Evolutionary conservation across 2,797 vertebrate species (phyloP), one percentile per base, ranked within the genome.

Genomic region (Pangasius sanitwongsei): DNA sequence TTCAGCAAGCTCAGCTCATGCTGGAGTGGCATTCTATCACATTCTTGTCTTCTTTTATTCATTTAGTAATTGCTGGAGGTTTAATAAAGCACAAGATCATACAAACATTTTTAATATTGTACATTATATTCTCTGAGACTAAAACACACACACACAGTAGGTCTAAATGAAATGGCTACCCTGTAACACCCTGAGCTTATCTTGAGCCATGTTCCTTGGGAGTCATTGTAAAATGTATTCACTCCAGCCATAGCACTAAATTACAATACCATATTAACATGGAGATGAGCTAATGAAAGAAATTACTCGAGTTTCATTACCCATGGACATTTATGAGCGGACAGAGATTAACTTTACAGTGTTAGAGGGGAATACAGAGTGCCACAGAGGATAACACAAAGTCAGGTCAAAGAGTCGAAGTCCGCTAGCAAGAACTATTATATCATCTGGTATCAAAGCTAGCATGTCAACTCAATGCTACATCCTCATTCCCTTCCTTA

Each of bases 201-300:
- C 86, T 83, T 65, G 25, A 34, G 25, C 72, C 28, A n/a, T 1
- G 74, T 85, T 86, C 69, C 89, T 87, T 72, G 85, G 89, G 88
- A 69, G 48, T 78, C 8, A 23, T 90, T 88, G 89, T 88, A 75
- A 59, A 89, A 83, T 85, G 69, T 87, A 89, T 88, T 89, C 86
- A 81, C 89, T 90, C 77, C 57, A 55, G 84, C 77, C 25, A 74
- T 44, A 61, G 87, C 83, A 65, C 90, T 84, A 87, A 89, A 91
- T 85, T 80, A 88, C 88, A 88, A 48, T 67, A 85, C 90, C 44
- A 37, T 88, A 84, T 87, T 90, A 88, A 82, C 78, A 91, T 82
- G 59, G 87, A 89, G 78, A 86, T 86, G 89, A 83, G 85, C 61
- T 92, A 92, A 92, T 91, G 87, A 92, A 91, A 90, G 65, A 89